Base-by-base conservation (phyloP, 2,888 invertebrate species). In the Graphium colonna region DNA sequence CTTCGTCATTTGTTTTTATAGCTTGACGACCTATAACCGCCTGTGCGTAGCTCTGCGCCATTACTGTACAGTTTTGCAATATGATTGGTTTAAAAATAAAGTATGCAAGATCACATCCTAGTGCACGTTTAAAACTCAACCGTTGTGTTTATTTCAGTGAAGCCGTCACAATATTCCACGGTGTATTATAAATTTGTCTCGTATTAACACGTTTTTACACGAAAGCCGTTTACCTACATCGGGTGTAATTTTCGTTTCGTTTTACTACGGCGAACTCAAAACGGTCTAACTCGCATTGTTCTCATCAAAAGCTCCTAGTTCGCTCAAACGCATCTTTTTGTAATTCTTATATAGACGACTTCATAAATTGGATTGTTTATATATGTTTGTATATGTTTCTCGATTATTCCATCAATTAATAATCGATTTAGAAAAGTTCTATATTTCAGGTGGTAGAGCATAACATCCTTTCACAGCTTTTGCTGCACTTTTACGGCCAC, bases 1-100 rank as follows among this genome's bases (percentile, higher is more conserved):
- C 68, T 68, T 62, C 68, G 62, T 64, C 59, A 70, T 73, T 69
- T 70, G 67, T 64, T 70, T 72, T 78, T 73, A 77, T 71, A 62
- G 71, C 71, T 61, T 79, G 77, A 79, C 75, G 66, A 68, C 68
- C 70, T 51, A 58, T 53, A 57, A 56, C 52, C 60, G 57, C 60
- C 60, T 64, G 61, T 61, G 58, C 58, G 58, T 55, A 58, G 59
- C 58, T 52, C 60, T 62, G 62, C 63, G 12, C 26, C 13, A 16
- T 44, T 51, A 42, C 28, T 13, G 39, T 47, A 50, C 51, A 12
- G n/a, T 44, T 51, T 53, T 39, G 13, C 38, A 38, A 31, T n/a
- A 39, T 40, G 40, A 7, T 33, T 18, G n/a, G 17, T 33, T 18
- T 12, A 17, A 16, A 33, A n/a, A 17, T 33, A 7, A 21, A 21